Percentiles rank a stretch among this genome's conserved stretches.
Conservation (phyloP, 2,888 invertebrate genomes). For the Archips crataeganus region DNA sequence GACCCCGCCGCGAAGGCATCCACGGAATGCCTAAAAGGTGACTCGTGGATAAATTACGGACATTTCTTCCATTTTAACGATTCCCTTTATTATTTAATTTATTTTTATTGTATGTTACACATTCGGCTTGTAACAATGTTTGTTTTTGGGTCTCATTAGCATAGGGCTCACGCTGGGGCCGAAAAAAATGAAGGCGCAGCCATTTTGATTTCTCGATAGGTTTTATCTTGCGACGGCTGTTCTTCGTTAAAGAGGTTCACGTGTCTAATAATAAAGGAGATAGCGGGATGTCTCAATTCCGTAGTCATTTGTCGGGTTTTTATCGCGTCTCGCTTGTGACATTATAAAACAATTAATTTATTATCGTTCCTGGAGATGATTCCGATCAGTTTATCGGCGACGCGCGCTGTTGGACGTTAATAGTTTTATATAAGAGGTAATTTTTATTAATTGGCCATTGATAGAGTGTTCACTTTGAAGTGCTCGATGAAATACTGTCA, state of each 20-base stretch:
- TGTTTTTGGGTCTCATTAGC: slow-evolving; percentile 85
- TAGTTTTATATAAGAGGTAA: slow-evolving; percentile 80
- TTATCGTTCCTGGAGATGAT: slow-evolving; percentile 74
- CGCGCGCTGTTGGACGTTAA: slow-evolving; percentile 76
- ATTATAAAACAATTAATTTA: slow-evolving; percentile 85
- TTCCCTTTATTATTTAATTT: slow-evolving; percentile 86
- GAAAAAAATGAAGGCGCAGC: slow-evolving; percentile 66
- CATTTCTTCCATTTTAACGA: slow-evolving; percentile 86
- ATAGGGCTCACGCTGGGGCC: slow-evolving; percentile 79
- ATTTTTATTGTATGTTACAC: slow-evolving; percentile 85
- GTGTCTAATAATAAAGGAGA: slow-evolving; percentile 78
- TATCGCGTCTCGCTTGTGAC: slow-evolving; percentile 76
- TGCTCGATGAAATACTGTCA: slow-evolving; percentile 61
- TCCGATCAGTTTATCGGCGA: slow-evolving; percentile 78
- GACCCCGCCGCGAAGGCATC: slow-evolving; percentile 83
- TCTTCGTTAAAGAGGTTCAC: slow-evolving; percentile 67
- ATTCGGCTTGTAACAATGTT: slow-evolving; percentile 84
- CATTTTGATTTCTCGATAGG: slow-evolving; percentile 76
- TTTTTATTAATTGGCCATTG: slow-evolving; percentile 82
- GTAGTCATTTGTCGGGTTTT: slow-evolving; percentile 80
- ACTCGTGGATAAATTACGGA: slow-evolving; percentile 85
- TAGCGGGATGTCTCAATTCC: slow-evolving; percentile 84
- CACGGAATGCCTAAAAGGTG: slow-evolving; percentile 85
- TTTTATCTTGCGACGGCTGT: slow-evolving; percentile 73
- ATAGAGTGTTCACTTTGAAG: slow-evolving; percentile 62